These are phyloP conservation scores for Coregonus clupeaformis DNA, from an alignment of 2,113 vertebrate genomes.

Conservation along the genomic window DNA sequence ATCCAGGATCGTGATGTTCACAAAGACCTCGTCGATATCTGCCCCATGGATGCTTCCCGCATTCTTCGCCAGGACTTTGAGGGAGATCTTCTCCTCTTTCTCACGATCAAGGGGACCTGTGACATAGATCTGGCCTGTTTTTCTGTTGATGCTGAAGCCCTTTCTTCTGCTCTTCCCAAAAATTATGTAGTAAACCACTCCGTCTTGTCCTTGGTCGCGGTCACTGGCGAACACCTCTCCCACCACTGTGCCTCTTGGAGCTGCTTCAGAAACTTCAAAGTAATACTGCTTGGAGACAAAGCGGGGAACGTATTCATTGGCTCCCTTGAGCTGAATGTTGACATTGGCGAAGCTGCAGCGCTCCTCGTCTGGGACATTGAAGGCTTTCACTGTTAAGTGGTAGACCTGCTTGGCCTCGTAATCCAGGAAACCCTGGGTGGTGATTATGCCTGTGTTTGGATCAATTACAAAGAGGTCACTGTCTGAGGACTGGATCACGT, in stretches of 20 bases:
- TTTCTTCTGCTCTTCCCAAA: conserved; percentile 91
- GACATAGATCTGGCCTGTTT: conserved; percentile 89
- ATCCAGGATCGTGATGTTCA: conserved; percentile 92
- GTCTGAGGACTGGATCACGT: conserved; percentile 91
- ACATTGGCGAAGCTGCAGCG: conserved; percentile 90
- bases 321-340: conserved; percentile 88
- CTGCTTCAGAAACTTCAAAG: conserved; percentile 95
- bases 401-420: conserved; percentile 96
- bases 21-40: conserved; percentile 93
- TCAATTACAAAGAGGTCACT: conserved; percentile 96
- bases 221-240: conserved; percentile 99
- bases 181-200: conserved; percentile 92
- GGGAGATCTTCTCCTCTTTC: conserved; percentile 89
- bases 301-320: conserved; percentile 97
- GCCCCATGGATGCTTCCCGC: conserved; percentile 88
- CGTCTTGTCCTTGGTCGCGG: conserved; percentile 89
- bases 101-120: conserved; percentile 90
- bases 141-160: conserved; percentile 87
- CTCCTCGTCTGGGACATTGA: conserved; percentile 95
- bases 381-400: conserved; percentile 91
- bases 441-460: conserved; percentile 91
- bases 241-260: conserved; percentile 83
- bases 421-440: conserved; percentile 98
- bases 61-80: conserved; percentile 94
- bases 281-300: conserved; percentile 97